Conservation (phyloP, 2,888 invertebrate species). For the Lordiphosa andalusiaca region DNA sequence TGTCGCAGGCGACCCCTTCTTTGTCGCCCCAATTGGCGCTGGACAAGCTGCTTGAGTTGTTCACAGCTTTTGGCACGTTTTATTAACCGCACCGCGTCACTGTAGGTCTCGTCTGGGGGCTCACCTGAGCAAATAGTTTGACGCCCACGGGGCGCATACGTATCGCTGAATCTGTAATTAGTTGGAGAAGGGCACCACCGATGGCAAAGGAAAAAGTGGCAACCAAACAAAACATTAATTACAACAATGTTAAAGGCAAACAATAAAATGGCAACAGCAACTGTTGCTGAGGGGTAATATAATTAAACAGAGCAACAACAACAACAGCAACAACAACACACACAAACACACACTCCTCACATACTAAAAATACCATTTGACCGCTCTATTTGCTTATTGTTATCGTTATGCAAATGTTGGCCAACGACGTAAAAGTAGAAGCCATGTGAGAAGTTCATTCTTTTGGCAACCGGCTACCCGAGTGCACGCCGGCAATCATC, state of each 20-base stretch:
- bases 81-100: constrained; percentile 74
- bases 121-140: constrained; percentile 64
- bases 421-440: background rate
- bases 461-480: no score
- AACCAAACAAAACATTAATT: constrained; percentile 59
- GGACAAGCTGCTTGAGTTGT: constrained; percentile 61
- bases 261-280: constrained; percentile 16
- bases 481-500: no score
- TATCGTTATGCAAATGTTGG: constrained; percentile 52
- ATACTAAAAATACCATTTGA: constrained; percentile 9
- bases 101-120: constrained; percentile 61
- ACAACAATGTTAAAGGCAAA: constrained; percentile 50
- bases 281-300: constrained; percentile 14
- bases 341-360: background rate
- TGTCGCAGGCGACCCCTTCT: background rate
- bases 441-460: no score
- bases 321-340: constrained; percentile 1
- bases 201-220: constrained; percentile 5
- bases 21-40: constrained; percentile 52
- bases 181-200: constrained; percentile 23
- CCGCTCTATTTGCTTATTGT: constrained; percentile 44
- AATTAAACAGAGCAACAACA: constrained; percentile 21
- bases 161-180: constrained; percentile 73
- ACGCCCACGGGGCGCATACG: constrained; percentile 62
- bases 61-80: constrained; percentile 57